Conservation (phyloP, 2,888 invertebrate species). For the Pseudoips prasinana region DNA sequence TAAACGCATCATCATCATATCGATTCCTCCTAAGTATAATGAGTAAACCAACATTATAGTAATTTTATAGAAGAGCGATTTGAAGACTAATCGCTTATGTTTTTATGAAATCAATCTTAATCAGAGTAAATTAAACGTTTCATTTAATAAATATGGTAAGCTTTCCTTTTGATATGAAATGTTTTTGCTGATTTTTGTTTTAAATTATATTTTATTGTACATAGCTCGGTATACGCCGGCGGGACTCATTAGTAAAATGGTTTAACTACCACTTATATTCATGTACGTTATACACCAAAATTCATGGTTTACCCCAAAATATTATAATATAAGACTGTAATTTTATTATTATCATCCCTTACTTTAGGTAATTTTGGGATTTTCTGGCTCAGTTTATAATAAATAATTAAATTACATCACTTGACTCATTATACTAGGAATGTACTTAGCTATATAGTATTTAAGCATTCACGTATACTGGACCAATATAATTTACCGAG, state of each 20-base stretch:
- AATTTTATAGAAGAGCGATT: background rate
- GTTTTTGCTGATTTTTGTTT: background rate
- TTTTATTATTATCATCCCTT: background rate
- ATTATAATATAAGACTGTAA: background rate
- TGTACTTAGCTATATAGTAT: background rate
- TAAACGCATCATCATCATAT: no score
- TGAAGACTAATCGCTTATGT: background rate
- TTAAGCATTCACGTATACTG: background rate
- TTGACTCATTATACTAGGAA: background rate
- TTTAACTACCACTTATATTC: background rate
- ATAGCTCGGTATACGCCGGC: background rate
- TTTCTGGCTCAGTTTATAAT: no score
- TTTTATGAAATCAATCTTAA: background rate
- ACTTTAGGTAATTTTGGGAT: background rate
- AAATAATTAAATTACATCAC: background rate
- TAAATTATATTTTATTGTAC: background rate
- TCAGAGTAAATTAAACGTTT: background rate
- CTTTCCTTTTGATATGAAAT: background rate
- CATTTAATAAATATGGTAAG: background rate
- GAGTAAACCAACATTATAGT: background rate
- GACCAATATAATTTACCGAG: background rate
- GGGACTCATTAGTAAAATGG: background rate
- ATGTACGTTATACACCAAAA: background rate
- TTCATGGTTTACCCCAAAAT: background rate
- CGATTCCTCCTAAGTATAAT: constrained; percentile 2